Evolutionary conservation across 2,113 vertebrate genomes (phyloP).

Genomic region (Phaetusa simplex): DNA sequence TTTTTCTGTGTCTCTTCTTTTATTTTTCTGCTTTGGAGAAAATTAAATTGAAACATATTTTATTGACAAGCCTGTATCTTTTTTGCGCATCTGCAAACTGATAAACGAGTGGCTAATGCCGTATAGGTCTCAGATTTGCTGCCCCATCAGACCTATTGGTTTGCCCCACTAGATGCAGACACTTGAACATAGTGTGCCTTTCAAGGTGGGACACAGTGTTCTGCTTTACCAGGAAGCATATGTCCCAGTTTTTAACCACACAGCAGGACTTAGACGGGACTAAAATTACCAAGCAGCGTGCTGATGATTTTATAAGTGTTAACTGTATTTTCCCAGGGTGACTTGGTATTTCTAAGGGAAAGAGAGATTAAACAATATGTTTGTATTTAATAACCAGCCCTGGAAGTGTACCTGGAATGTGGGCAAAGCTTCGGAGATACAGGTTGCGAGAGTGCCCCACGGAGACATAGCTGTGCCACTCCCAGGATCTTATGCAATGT

Average conservation of each 20-base stretch:
- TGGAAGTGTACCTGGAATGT: background rate
- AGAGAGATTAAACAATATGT: background rate
- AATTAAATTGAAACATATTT: background rate
- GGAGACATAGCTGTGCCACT: background rate
- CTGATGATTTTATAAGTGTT: background rate
- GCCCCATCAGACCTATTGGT: background rate
- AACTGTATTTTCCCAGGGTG: background rate
- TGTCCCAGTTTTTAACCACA: background rate
- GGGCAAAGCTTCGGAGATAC: background rate
- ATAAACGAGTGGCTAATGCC: background rate
- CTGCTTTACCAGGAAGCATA: background rate
- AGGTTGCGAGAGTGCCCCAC: rapidly evolving
- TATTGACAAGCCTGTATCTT: background rate
- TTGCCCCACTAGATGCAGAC: background rate
- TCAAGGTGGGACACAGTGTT: background rate
- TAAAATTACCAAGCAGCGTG: background rate
- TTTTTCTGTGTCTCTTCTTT: background rate
- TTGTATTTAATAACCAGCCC: background rate
- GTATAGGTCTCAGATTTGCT: background rate
- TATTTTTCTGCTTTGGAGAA: background rate
- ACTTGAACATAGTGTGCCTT: background rate
- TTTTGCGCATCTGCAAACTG: background rate
- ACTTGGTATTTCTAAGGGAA: background rate
- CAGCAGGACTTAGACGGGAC: background rate
- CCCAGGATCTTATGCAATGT: background rate